Base-by-base conservation (phyloP, 2,888 invertebrate genomes). In the Plutella xylostella region DNA sequence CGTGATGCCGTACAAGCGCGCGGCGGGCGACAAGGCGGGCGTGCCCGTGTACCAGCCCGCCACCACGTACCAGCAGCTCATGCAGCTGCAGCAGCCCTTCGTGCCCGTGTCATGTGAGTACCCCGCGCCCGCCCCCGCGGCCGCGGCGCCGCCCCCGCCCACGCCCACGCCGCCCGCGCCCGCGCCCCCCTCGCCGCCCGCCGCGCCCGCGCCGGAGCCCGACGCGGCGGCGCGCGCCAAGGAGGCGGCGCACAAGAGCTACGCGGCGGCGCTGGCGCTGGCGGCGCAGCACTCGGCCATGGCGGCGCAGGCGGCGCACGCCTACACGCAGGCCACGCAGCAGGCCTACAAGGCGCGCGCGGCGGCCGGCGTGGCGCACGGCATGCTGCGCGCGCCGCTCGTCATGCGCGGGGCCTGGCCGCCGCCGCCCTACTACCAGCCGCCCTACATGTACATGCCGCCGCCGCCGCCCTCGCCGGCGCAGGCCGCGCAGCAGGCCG, bases 81-180 rank as follows among this genome's bases (percentile, higher is more conserved):
- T 96, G 91, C 94, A 94, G 88, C 89, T 94, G 70, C 90, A 92
- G 86, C 94, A 95, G 90, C 96, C 95, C 84, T 96, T 94, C 89
- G 95, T 96, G 91, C 95, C 96, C 90, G 95, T 96, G 88, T 95
- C 96, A 93, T 96, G 96, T 96, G 96, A 97, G 96, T 95, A 93
- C 92, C 88, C 89, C 87, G 88, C 87, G 86, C 88, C 89, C 82
- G 87, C 88, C 54, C 58, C 57, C 51, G 61, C 57, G 37, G 44
- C 58, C 42, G 58, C 63, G 48, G 55, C 68, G 46, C 63, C 59
- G 42, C 57, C 64, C 55, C 55, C 58, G 51, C 61, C 55, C 54
- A 60, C 52, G 20, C 90, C 88, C 41, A 74, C 89, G 30, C 69
- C 89, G 51, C 90, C 56, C 50, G 55, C 59, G 48, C 55, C 56